Evolutionary conservation across 2,888 invertebrate genomes (phyloP).

Genomic region (Physocephala rufipes): DNA sequence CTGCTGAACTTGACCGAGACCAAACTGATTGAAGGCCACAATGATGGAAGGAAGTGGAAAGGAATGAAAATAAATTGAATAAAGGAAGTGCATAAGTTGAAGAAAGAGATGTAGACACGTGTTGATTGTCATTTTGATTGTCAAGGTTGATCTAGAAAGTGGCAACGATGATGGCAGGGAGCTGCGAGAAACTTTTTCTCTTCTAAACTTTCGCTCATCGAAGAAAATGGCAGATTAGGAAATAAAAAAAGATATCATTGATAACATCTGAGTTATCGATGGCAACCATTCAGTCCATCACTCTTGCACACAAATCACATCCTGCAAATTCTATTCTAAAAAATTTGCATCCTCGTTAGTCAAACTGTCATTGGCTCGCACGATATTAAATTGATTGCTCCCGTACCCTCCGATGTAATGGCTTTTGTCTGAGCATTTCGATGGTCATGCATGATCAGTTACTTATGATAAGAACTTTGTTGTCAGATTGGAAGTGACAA

Average conservation of each 20-base stretch:
- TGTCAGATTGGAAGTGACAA: slow-evolving; percentile 39
- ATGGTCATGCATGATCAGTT: slow-evolving; percentile 42
- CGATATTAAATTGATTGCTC: slow-evolving; percentile 42
- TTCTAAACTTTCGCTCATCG: neutral
- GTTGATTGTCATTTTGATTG: neutral
- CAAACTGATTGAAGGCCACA: slow-evolving; percentile 19
- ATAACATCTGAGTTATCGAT: too few species aligned
- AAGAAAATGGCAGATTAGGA: too few species aligned
- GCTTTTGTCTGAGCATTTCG: slow-evolving; percentile 20
- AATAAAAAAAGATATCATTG: too few species aligned
- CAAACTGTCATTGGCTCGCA: slow-evolving; percentile 29
- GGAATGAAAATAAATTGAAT: too few species aligned
- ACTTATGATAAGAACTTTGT: slow-evolving; percentile 40
- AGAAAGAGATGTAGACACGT: neutral
- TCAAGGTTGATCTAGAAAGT: neutral
- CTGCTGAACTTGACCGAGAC: slow-evolving; percentile 41
- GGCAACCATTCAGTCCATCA: too few species aligned
- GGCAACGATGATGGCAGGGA: neutral
- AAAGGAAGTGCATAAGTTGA: too few species aligned
- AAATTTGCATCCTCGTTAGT: slow-evolving; percentile 32
- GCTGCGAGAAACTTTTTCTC: neutral
- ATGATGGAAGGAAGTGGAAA: neutral
- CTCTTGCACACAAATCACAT: too few species aligned
- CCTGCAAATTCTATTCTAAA: neutral
- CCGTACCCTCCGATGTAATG: slow-evolving; percentile 32